phyloP scores from a whole-genome alignment of 2,797 vertebrate genomes.

The Eidolon dupreanum region DNA sequence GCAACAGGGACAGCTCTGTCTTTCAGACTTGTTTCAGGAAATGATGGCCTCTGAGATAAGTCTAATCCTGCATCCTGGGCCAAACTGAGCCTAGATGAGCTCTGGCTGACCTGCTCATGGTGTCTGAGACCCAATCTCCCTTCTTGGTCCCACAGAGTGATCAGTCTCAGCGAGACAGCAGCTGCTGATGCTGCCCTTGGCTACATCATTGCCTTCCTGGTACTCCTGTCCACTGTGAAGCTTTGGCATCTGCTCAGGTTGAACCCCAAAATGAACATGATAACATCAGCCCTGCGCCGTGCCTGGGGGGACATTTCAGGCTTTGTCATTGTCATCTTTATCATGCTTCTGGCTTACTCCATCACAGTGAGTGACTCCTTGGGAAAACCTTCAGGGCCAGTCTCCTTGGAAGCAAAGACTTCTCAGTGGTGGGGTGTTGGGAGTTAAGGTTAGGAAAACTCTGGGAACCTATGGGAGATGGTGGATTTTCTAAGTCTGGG shows the following conservation, averaged over 20 bases:
- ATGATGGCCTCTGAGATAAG: neutral
- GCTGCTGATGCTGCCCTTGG: slow-evolving; percentile 92
- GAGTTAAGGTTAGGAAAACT: neutral
- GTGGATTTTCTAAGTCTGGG: neutral
- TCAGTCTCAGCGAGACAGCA: slow-evolving; percentile 94
- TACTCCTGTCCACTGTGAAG: slow-evolving; percentile 95
- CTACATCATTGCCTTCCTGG: slow-evolving; percentile 95
- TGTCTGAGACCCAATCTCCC: neutral
- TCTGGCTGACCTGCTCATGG: neutral
- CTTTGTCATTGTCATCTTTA: slow-evolving; percentile 92
- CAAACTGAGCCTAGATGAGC: neutral
- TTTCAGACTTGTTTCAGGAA: neutral
- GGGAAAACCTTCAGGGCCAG: neutral
- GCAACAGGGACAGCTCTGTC: neutral
- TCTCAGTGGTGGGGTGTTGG: neutral
- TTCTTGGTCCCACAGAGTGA: slow-evolving; percentile 84
- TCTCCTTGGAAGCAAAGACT: neutral
- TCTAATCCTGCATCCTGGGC: neutral
- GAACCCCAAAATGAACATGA: slow-evolving; percentile 96
- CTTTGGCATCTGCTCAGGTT: slow-evolving; percentile 97
- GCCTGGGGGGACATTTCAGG: slow-evolving; percentile 97
- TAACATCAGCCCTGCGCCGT: slow-evolving; percentile 92
- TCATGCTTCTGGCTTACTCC: slow-evolving; percentile 97
- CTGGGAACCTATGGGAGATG: neutral
- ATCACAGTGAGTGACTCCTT: slow-evolving; percentile 88